A percentile compares a stretch with the other conserved stretches of the same genome.
phyloP scores from a whole-genome alignment of 2,888 invertebrate species.

The Ptychoptera albimana region DNA sequence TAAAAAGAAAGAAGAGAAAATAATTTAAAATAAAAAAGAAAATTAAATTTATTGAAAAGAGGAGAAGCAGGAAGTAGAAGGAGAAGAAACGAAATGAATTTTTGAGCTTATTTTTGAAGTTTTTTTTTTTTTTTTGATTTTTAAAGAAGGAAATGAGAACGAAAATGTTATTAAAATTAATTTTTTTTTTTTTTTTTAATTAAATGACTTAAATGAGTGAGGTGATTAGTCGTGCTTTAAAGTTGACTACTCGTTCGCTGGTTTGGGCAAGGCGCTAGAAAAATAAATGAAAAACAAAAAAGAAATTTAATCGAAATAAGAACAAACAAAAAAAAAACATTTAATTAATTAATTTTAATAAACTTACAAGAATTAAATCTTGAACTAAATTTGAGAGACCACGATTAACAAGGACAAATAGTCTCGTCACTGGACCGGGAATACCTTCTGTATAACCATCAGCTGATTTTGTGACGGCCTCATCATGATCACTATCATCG shows the following conservation, averaged over 20 bases:
- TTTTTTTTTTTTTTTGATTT: too few relatives aligned
- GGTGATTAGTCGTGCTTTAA: conserved; percentile 81
- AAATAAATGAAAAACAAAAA: conserved; percentile 6
- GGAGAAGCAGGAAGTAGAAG: too few relatives aligned
- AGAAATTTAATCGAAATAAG: background rate
- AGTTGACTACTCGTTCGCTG: conserved; percentile 83
- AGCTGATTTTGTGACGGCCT: conserved; percentile 37
- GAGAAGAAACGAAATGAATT: too few relatives aligned
- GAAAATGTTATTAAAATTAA: background rate
- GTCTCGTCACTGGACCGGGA: conserved; percentile 72
- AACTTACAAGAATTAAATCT: conserved; percentile 67
- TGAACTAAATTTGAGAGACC: conserved; percentile 76
- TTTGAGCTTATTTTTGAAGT: too few relatives aligned
- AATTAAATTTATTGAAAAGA: too few relatives aligned
- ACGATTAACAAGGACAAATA: conserved; percentile 75
- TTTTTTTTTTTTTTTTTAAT: background rate
- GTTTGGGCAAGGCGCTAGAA: conserved; percentile 67
- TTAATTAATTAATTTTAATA: conserved; percentile 5
- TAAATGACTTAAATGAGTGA: conserved; percentile 58
- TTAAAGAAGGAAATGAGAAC: too few relatives aligned
- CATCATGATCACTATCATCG: conserved; percentile 35
- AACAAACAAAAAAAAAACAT: conserved; percentile 12
- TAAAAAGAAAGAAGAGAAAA: too few relatives aligned
- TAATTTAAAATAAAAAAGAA: too few relatives aligned
- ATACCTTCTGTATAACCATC: conserved; percentile 61